A percentile compares a stretch with the other conserved stretches of the same genome.
phyloP scores from a whole-genome alignment of 1,140 invertebrate species.

The Trachymyrmex septentrionalis region DNA sequence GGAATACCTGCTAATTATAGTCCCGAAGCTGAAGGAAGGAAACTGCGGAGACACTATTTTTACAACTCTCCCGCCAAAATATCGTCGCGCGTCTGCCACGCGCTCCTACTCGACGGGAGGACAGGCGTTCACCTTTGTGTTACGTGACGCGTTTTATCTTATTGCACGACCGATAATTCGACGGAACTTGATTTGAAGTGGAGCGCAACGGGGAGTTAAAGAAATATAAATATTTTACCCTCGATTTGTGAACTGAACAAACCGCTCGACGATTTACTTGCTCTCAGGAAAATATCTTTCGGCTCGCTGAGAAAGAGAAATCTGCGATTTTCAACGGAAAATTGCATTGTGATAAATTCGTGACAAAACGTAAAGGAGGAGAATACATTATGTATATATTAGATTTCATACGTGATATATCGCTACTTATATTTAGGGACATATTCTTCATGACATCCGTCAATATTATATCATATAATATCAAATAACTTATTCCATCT shows the following conservation, averaged over 20 bases:
- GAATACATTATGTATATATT: background rate
- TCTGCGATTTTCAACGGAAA: background rate
- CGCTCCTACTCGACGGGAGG: slow-evolving; percentile 65
- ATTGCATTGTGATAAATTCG: slow-evolving; percentile 8
- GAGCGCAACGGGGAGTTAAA: background rate
- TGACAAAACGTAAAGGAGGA: background rate
- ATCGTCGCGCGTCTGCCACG: slow-evolving; percentile 77
- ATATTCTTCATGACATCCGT: background rate
- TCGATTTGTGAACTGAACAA: background rate
- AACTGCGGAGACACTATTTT: slow-evolving; percentile 82
- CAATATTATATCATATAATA: background rate
- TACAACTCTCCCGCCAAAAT: slow-evolving; percentile 80
- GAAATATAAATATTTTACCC: background rate
- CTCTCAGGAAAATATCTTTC: background rate
- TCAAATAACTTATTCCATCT: background rate
- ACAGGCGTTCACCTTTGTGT: slow-evolving; percentile 61
- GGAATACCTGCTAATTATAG: slow-evolving; percentile 82
- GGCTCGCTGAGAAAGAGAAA: background rate
- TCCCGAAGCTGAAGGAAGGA: slow-evolving; percentile 80
- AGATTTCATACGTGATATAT: background rate
- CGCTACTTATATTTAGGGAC: background rate
- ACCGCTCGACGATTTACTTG: background rate
- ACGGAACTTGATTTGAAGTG: background rate
- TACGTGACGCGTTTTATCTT: slow-evolving; percentile 66
- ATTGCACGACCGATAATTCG: background rate